phyloP scores from a whole-genome alignment of 2,888 invertebrate species.

The Atethmia centrago region DNA sequence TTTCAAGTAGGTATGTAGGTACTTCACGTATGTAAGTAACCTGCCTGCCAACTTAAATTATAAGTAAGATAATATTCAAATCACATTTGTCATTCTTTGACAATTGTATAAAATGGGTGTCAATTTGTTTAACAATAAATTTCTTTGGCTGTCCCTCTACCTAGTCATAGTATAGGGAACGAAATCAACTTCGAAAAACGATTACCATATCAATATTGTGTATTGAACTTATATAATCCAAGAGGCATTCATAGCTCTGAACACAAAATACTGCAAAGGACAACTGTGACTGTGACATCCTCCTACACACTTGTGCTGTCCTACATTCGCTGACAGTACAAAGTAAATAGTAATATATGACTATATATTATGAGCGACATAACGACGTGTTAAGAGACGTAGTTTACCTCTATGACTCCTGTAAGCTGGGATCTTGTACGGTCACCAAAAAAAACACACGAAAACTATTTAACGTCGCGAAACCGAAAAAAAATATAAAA shows the following conservation, averaged over 20 bases:
- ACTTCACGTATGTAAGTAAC: neutral
- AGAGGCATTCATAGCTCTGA: neutral
- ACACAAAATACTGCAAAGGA: constrained; percentile 16
- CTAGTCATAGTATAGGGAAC: neutral
- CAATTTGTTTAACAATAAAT: neutral
- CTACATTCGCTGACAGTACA: constrained; percentile 15
- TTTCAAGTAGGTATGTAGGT: neutral
- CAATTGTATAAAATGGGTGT: neutral
- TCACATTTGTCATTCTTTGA: neutral
- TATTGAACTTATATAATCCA: constrained; percentile 2
- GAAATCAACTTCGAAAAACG: neutral
- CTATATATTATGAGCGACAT: constrained; percentile 24
- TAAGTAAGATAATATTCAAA: neutral
- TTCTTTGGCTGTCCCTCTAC: neutral
- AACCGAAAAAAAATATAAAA: neutral
- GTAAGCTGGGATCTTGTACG: constrained; percentile 24
- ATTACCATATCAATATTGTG: neutral
- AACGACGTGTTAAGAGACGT: constrained; percentile 35
- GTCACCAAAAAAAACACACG: constrained; percentile 8
- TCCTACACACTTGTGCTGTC: constrained; percentile 5
- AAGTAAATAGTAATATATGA: neutral
- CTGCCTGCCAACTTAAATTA: neutral
- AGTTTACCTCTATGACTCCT: constrained; percentile 27
- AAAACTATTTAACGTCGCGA: neutral
- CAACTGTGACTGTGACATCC: constrained; percentile 15